Conservation (phyloP, 37 sponge, comb jelly and placozoan genomes). For the Halichondria panicea region DNA sequence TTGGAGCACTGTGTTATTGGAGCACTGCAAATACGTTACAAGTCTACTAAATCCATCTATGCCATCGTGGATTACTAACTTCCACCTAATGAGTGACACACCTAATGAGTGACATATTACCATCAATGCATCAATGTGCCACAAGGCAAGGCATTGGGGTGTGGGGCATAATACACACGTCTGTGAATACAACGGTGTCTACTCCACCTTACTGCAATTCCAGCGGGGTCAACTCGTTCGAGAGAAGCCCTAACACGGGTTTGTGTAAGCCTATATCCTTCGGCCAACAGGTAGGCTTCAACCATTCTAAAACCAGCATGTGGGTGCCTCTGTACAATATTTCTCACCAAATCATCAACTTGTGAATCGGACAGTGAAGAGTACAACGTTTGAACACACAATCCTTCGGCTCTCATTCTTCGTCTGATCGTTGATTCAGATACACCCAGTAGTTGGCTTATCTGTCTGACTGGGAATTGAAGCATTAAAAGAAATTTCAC, state of each 20-base stretch:
- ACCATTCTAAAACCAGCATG: constrained; percentile 11
- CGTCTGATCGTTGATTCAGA: constrained; percentile 6
- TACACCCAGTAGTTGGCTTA: constrained; percentile 6
- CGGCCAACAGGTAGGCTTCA: neutral
- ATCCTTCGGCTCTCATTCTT: neutral
- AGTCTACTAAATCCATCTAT: constrained; percentile 54
- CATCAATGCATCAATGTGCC: constrained; percentile 74
- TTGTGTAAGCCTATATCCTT: constrained; percentile 20
- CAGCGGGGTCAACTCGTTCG: constrained; percentile 12
- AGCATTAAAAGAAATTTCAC: neutral
- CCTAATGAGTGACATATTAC: too few relatives aligned
- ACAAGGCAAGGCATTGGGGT: constrained; percentile 48
- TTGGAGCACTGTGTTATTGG: too few relatives aligned
- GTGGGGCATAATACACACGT: constrained; percentile 29
- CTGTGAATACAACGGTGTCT: constrained; percentile 7
- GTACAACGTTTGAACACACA: neutral
- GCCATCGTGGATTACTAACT: too few relatives aligned
- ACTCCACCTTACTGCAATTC: constrained; percentile 3
- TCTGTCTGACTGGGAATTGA: neutral
- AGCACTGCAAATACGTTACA: constrained; percentile 26
- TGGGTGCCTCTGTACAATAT: neutral
- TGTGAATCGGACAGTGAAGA: neutral
- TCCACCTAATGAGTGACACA: too few relatives aligned
- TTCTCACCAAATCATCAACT: neutral
- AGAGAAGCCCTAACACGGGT: constrained; percentile 18